A percentile compares a stretch with the other conserved stretches of the same genome.
Evolutionary conservation across 2,113 vertebrate species (phyloP).

Genomic region (Oncorhynchus clarkii): DNA sequence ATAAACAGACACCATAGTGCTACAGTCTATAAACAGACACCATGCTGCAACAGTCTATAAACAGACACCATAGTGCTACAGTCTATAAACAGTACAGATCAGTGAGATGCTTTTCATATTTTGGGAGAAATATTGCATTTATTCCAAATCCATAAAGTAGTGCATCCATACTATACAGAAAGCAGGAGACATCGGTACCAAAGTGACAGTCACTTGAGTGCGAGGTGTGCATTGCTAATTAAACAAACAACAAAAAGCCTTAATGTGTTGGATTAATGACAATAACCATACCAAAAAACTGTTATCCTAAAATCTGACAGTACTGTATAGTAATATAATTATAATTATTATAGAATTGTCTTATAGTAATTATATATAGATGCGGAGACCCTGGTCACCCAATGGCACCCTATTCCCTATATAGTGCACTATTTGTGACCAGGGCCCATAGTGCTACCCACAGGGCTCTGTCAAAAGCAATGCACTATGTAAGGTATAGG

Average conservation of each 20-base stretch:
- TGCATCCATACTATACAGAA: not conserved
- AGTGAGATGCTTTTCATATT: conserved; percentile 9
- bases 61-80: too few species aligned
- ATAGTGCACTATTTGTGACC: not conserved
- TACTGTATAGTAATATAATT: not conserved
- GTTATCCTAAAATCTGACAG: not conserved
- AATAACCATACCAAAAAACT: not conserved
- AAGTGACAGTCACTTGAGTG: not conserved
- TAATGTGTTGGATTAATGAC: not conserved
- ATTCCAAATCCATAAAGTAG: conserved; percentile 34
- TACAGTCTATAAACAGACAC: too few species aligned
- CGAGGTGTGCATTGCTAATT: conserved; percentile 4
- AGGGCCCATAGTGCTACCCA: too few species aligned
- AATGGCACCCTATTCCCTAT: too few species aligned
- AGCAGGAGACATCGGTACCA: not conserved
- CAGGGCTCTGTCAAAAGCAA: too few species aligned
- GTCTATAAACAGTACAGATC: not conserved
- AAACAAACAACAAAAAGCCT: not conserved
- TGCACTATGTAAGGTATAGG: not conserved
- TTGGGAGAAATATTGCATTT: conserved; percentile 49
- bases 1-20: too few species aligned
- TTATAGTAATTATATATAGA: too few species aligned
- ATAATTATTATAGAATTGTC: too few species aligned
- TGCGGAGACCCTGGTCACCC: not conserved
- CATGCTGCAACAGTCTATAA: too few species aligned